Conservation (phyloP, 2,888 invertebrate species). For the Yponomeuta malinellus region DNA sequence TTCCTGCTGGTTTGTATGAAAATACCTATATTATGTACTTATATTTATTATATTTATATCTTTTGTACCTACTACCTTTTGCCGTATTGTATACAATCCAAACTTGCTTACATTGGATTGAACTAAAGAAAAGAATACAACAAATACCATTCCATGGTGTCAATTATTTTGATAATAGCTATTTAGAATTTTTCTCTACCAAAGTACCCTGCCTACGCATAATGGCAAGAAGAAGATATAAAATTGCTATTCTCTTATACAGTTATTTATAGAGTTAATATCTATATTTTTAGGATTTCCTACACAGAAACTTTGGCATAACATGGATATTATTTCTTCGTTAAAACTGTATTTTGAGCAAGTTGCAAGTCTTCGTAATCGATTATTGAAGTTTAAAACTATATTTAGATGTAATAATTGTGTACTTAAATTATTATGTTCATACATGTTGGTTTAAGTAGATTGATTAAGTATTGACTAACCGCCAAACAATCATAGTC, state of each 20-base stretch:
- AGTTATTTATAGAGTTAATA: no score
- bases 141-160: constrained; percentile 53
- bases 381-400: not conserved
- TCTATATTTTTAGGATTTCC: no score
- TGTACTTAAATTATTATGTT: not conserved
- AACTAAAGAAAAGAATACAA: constrained; percentile 18
- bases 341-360: no score
- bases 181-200: not conserved
- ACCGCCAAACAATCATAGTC: not conserved
- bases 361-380: no score
- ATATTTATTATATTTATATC: not conserved
- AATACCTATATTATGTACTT: not conserved
- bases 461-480: not conserved
- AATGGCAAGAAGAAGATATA: no score
- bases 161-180: constrained; percentile 51
- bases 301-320: no score
- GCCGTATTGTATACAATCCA: not conserved
- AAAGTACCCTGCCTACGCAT: no score
- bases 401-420: constrained; percentile 2
- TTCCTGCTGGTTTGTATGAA: not conserved
- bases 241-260: no score
- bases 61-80: not conserved
- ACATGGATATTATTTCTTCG: no score
- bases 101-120: not conserved
- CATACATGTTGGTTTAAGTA: not conserved